Evolutionary conservation across 2,113 vertebrate species (phyloP).

Genomic region (Semnopithecus entellus): DNA sequence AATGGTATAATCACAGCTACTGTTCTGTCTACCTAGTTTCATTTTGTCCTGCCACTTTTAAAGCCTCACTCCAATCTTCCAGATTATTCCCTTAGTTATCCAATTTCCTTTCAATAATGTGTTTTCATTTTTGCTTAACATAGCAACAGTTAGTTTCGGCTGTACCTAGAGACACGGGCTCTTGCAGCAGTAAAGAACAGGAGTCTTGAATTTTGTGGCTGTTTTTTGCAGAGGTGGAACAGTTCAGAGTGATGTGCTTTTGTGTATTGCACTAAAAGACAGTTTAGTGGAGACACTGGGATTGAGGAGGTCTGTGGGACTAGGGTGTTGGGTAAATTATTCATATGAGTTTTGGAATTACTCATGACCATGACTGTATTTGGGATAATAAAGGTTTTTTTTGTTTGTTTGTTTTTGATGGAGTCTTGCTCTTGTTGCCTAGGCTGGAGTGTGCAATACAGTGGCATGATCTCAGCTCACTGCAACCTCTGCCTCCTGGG

Average conservation of each 20-base stretch:
- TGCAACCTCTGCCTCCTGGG: too few species aligned
- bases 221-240: background rate
- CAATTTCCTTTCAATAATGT: background rate
- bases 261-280: background rate
- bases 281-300: background rate
- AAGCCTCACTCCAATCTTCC: background rate
- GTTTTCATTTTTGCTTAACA: background rate
- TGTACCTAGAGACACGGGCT: background rate
- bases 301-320: background rate
- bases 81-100: background rate
- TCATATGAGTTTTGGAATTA: background rate
- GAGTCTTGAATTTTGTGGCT: background rate
- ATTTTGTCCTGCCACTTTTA: background rate
- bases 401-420: too few species aligned
- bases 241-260: background rate
- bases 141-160: background rate
- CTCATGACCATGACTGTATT: background rate
- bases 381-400: background rate
- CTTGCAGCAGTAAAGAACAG: background rate
- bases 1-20: background rate
- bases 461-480: too few species aligned
- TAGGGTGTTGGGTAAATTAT: background rate
- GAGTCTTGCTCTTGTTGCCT: too few species aligned
- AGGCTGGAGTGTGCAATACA: too few species aligned
- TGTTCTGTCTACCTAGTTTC: background rate